These are phyloP conservation scores for Cygnus atratus DNA, from an alignment of 2,113 vertebrate species.

Conservation along the genomic window DNA sequence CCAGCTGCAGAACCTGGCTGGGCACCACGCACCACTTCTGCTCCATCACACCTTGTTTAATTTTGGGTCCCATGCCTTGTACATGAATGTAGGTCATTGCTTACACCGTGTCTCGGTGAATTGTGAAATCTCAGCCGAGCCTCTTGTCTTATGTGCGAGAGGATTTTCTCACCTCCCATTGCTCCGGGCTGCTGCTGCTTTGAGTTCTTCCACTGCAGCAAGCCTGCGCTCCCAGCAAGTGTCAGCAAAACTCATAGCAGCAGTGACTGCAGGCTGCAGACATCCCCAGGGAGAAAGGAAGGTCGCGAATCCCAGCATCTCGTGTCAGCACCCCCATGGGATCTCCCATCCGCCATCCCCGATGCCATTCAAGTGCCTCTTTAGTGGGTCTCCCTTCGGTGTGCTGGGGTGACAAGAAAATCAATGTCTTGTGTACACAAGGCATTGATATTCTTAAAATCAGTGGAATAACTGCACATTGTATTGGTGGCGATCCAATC, in stretches of 20 bases:
- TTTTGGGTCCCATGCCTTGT: background rate
- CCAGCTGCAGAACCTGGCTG: background rate
- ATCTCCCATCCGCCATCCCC: background rate
- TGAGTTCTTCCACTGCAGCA: background rate
- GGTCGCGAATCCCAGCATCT: background rate
- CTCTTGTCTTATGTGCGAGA: background rate
- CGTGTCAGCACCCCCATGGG: rapidly evolving
- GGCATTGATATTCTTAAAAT: background rate
- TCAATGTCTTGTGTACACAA: background rate
- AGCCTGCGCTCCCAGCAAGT: background rate
- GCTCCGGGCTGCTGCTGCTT: background rate
- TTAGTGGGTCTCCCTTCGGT: rapidly evolving
- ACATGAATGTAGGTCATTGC: background rate
- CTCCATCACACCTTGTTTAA: background rate
- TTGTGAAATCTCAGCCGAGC: background rate
- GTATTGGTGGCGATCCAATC: background rate
- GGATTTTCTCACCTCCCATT: slow-evolving; percentile 21
- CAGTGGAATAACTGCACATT: background rate
- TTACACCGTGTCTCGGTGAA: background rate
- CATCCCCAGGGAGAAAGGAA: background rate
- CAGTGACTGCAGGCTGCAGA: background rate
- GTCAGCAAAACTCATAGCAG: background rate
- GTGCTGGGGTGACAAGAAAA: background rate
- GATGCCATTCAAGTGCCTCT: background rate
- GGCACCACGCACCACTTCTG: background rate